Percentiles rank a stretch among this genome's conserved stretches.
phyloP scores from a whole-genome alignment of 2,888 invertebrate genomes.

The Apoderus coryli region DNA sequence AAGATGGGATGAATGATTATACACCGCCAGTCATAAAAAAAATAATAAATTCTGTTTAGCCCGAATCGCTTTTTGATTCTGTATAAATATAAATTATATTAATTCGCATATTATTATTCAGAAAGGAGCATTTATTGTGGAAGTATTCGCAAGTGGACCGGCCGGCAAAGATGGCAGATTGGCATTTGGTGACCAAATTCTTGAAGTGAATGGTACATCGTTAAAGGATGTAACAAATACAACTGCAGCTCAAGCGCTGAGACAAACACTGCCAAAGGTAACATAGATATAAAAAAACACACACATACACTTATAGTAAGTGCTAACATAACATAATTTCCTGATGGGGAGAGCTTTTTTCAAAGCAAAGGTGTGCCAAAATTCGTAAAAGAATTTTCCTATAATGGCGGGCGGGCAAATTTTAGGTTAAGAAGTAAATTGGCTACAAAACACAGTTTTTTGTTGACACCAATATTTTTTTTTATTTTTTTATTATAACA shows the following conservation, averaged over 20 bases:
- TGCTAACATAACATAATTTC: no score
- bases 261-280: constrained; percentile 67
- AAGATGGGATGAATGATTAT: no score
- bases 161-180: constrained; percentile 83
- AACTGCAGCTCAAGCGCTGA: constrained; percentile 66
- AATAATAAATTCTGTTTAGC: no score
- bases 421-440: no score
- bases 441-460: not conserved
- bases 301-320: not conserved
- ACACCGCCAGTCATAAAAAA: no score
- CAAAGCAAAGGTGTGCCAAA: no score
- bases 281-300: constrained; percentile 4
- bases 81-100: no score
- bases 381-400: no score
- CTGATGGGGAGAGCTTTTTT: no score
- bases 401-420: no score
- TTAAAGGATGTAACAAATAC: constrained; percentile 75
- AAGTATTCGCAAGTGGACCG: constrained; percentile 83
- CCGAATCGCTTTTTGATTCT: no score
- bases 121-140: constrained; percentile 84
- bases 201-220: constrained; percentile 71
- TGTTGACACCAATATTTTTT: constrained; percentile 1
- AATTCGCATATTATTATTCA: constrained; percentile 32
- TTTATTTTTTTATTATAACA: constrained; percentile 1
- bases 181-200: constrained; percentile 82